Evolutionary conservation across 2,113 vertebrate genomes (phyloP).

Genomic region (Hydrochoerus hydrochaeris): DNA sequence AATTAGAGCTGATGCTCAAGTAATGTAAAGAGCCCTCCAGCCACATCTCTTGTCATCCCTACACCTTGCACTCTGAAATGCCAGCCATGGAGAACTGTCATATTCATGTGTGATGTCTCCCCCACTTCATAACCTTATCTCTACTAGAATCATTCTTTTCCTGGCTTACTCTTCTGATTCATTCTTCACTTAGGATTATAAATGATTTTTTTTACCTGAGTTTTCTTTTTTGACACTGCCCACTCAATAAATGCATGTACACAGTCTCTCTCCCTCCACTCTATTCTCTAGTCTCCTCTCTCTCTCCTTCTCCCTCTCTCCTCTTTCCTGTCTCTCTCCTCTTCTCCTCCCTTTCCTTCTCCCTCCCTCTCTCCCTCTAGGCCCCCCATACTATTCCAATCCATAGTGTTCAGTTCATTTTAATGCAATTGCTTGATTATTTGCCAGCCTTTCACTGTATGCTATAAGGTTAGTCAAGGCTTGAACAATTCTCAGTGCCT

Average conservation of each 20-base stretch:
- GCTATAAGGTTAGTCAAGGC: constrained; percentile 16
- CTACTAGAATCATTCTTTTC: background rate
- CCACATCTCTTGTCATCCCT: background rate
- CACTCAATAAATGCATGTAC: background rate
- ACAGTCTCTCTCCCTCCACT: background rate
- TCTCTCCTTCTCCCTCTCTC: no score
- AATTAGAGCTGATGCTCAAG: background rate
- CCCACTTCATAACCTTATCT: background rate
- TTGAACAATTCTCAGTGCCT: background rate
- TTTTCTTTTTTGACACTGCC: background rate
- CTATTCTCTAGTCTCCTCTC: no score
- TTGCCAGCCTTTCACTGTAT: background rate
- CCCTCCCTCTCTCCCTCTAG: no score
- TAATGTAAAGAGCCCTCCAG: background rate
- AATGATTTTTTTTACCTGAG: background rate
- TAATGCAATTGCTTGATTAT: constrained; percentile 37
- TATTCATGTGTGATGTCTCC: background rate
- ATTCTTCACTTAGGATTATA: constrained; percentile 22
- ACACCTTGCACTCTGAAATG: background rate
- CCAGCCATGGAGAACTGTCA: background rate
- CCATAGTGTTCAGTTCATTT: background rate
- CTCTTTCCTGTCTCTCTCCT: rapidly evolving
- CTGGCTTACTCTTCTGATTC: constrained; percentile 34
- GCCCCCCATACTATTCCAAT: background rate
- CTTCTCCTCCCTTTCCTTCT: background rate